Conservation (phyloP, 2,113 vertebrate genomes). For the Shinisaurus crocodilurus region DNA sequence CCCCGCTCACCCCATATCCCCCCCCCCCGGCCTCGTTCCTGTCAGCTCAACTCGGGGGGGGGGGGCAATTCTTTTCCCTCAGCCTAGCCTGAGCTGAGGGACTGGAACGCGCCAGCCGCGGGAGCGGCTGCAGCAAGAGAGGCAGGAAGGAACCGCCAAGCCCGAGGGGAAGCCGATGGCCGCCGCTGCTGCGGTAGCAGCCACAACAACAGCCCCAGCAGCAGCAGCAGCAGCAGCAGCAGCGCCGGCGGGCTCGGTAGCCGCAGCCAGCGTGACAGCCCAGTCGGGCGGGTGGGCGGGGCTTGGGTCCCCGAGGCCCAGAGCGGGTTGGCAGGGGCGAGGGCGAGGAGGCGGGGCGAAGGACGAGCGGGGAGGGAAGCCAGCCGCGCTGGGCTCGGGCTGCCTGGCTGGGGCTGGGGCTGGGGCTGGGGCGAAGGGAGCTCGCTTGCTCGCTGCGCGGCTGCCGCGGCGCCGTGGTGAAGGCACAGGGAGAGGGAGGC, state of each 20-base stretch:
- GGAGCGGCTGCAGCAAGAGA: too few species aligned
- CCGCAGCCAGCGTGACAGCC: neutral
- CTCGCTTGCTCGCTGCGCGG: neutral
- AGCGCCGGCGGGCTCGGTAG: neutral
- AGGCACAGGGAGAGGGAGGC: neutral
- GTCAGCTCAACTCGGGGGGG: neutral
- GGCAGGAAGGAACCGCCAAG: neutral
- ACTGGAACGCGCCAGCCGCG: neutral
- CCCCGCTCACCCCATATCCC: neutral
- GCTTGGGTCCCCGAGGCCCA: neutral
- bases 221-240: neutral
- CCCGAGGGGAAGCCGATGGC: neutral
- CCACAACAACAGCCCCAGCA: neutral
- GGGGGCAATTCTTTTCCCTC: neutral
- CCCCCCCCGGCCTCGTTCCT: neutral
- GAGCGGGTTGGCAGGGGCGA: slow-evolving; percentile 13
- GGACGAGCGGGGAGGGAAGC: accelerated
- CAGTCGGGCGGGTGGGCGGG: neutral
- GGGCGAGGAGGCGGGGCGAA: neutral
- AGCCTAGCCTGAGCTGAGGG: neutral
- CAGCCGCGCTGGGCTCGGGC: neutral
- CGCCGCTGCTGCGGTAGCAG: neutral
- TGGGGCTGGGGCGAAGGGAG: neutral
- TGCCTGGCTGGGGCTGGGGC: neutral
- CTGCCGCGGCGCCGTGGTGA: neutral